phyloP scores from a whole-genome alignment of 2,888 invertebrate species.

The Sinopyrophorus schimmeli region DNA sequence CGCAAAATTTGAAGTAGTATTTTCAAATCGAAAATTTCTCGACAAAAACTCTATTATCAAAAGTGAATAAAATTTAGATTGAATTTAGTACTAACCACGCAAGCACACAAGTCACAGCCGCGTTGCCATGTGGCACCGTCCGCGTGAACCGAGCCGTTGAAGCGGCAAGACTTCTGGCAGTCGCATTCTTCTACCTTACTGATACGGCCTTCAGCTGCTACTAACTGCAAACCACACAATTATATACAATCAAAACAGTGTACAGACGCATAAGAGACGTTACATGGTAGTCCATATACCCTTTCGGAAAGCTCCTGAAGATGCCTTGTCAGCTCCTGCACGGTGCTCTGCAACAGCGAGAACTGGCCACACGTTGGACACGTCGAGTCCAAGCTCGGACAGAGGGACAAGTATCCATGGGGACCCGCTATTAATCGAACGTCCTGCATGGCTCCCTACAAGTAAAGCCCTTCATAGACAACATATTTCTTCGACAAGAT shows the following conservation, averaged over 20 bases:
- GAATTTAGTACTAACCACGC: constrained; percentile 66
- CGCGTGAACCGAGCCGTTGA: constrained; percentile 77
- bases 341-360: constrained; percentile 78
- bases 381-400: constrained; percentile 81
- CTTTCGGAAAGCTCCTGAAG: constrained; percentile 82
- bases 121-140: constrained; percentile 86
- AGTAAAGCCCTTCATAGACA: constrained; percentile 25
- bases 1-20: constrained; percentile 15
- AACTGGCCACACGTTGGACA: constrained; percentile 93
- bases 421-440: constrained; percentile 83
- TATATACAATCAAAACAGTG: constrained; percentile 51
- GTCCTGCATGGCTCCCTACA: constrained; percentile 85
- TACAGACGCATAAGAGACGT: constrained; percentile 54
- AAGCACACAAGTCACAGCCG: constrained; percentile 85
- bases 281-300: constrained; percentile 66
- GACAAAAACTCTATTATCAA: not conserved
- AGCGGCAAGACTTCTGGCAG: constrained; percentile 85
- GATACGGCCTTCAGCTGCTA: constrained; percentile 77
- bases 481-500: no score
- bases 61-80: constrained; percentile 8
- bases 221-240: constrained; percentile 65
- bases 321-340: constrained; percentile 77
- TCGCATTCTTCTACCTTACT: constrained; percentile 84
- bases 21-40: not conserved
- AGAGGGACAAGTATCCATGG: constrained; percentile 84